phyloP scores from a whole-genome alignment of 2,113 vertebrate genomes.

The Lagopus leucura region DNA sequence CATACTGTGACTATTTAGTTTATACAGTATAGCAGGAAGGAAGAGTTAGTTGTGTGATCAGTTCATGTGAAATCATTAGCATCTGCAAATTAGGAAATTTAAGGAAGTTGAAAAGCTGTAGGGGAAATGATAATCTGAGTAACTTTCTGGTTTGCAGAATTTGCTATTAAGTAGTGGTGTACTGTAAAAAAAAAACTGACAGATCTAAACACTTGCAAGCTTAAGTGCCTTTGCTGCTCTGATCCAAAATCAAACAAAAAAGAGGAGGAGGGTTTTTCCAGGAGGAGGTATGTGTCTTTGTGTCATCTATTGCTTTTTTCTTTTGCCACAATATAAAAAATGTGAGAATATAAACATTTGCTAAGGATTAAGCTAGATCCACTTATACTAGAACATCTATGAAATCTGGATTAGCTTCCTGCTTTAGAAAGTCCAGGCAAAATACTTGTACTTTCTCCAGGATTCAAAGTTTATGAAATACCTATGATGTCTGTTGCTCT shows the following conservation, averaged over 20 bases:
- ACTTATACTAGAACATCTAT: neutral
- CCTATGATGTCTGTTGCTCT: neutral
- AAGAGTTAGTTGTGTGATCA: neutral
- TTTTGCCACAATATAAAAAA: neutral
- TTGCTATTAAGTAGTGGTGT: neutral
- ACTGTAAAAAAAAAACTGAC: neutral
- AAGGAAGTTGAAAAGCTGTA: constrained; percentile 19
- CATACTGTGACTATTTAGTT: neutral
- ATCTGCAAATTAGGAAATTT: constrained; percentile 22
- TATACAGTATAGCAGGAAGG: constrained; percentile 9
- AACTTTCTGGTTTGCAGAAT: neutral
- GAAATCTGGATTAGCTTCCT: neutral
- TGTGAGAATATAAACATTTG: neutral
- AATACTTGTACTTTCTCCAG: neutral
- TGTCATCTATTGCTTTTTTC: neutral
- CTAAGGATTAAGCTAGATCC: neutral
- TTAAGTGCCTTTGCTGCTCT: neutral
- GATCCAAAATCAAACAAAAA: neutral
- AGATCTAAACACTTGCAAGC: neutral
- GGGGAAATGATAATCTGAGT: neutral
- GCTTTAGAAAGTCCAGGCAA: neutral
- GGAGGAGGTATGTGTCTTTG: constrained; percentile 33
- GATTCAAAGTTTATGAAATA: neutral
- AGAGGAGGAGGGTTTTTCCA: neutral
- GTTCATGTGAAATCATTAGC: neutral